Evolutionary conservation across 2,113 vertebrate genomes (phyloP), one percentile per base, ranked within the genome.

Genomic region (Suncus etruscus): DNA sequence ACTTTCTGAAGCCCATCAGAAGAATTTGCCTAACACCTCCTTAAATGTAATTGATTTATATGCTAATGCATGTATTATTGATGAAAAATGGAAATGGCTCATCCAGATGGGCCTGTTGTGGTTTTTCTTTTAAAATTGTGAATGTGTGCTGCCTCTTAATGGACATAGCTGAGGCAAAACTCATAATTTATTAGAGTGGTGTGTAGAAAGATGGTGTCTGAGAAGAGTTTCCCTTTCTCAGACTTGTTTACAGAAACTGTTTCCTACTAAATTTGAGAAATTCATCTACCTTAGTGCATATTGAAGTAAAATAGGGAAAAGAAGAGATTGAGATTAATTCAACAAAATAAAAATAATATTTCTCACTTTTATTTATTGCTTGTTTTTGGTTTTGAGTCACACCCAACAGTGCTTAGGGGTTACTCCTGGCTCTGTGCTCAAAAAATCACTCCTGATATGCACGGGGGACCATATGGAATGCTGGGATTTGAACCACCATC

Each of bases 321-420:
- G 22, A 32, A 66, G 39, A 77, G 58, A 81, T 72, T 65, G 50
- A 31, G 11, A 88, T 77, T 66, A 72, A 87, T 80, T 87, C 27
- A 47, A 50, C n/a, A 68, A 39, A 90, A 85, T 68, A 22, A 54
- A 80, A 92, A 63, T 11, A 81, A 88, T 39, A 48, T 27, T 48
- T 16, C 24, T n/a, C 32, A 11, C 54, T 80, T 39, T 48, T 39
- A 39, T 39, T 39, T 39, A 39, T 39, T 39, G 39, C 39, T 39
- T 39, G 39, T 39, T 39, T 39, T 39, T 39, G 39, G 39, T 39
- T 39, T 39, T 39, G 39, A 39, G 39, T 39, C 39, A 39, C 39
- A 39, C 39, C 39, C 39, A 39, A 39, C 39, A 39, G 39, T 39
- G 39, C 39, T 39, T 39, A 39, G 39, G 39, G 39, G 39, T 39